These are phyloP conservation scores for Tetrapedia diversipes DNA, from an alignment of 2,888 invertebrate genomes.

Conservation along the genomic window DNA sequence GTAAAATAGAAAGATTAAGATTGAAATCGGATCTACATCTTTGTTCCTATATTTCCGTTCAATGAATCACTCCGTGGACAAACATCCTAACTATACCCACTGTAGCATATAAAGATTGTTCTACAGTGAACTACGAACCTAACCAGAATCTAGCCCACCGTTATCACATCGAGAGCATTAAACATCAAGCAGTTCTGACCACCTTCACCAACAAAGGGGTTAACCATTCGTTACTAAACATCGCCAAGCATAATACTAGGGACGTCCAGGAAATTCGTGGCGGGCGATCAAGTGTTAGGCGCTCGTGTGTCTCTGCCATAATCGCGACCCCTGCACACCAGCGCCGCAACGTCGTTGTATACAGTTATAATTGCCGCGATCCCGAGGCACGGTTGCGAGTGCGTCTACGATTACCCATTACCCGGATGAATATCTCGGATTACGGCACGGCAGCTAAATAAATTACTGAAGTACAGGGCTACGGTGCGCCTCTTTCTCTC, in stretches of 20 bases:
- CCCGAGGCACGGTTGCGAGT: conserved; percentile 67
- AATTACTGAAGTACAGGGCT: conserved; percentile 66
- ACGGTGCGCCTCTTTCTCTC: conserved; percentile 25
- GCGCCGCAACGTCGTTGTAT: conserved; percentile 21
- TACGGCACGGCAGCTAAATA: conserved; percentile 70
- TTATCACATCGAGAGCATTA: too few species aligned
- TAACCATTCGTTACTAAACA: conserved; percentile 39
- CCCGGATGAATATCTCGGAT: conserved; percentile 72
- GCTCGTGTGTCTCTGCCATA: background rate
- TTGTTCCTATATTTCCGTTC: too few species aligned
- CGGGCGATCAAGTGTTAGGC: conserved; percentile 21
- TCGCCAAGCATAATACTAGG: conserved; percentile 40
- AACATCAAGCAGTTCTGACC: too few species aligned
- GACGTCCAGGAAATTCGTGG: conserved; percentile 27
- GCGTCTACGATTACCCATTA: conserved; percentile 74
- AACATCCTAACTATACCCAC: too few species aligned
- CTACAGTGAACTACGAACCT: too few species aligned
- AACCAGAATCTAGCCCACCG: too few species aligned
- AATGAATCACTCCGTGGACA: too few species aligned
- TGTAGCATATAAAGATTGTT: too few species aligned
- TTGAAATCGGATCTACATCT: too few species aligned
- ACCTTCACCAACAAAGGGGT: too few species aligned
- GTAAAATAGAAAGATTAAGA: too few species aligned
- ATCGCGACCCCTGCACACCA: conserved; percentile 13
- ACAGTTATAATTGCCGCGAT: conserved; percentile 76